Evolutionary conservation across 2,113 vertebrate genomes (phyloP), one percentile per base, ranked within the genome.

Genomic region (Varanus salvator): DNA sequence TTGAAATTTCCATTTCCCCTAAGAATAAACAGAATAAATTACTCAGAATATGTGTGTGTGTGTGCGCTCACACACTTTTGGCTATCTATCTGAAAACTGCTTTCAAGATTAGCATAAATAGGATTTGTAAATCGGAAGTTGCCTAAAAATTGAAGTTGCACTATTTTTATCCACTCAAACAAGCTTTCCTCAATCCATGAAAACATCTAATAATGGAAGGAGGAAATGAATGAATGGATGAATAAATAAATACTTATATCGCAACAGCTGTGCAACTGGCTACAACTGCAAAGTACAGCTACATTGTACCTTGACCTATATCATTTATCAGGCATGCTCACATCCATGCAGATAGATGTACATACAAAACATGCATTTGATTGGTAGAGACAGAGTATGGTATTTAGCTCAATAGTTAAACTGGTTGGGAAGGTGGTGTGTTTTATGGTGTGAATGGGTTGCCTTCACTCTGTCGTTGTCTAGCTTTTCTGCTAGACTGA

Each of bases 71-170:
- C 57, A 66, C 60, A 74, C 72, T 96, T 97, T 95, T 96, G 94
- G 96, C 94, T 96, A 95, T 89, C 91, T 94, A 95, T 91, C 93
- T 91, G 89, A 96, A 92, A 96, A 96, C 89, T 93, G 80, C 92
- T 96, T 97, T 95, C 93, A 96, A 97, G 96, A 97, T 97, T 97
- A 97, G 89, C 95, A 97, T 97, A 97, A 95, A 96, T 96, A 96
- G 95, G 94, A 95, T 94, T 97, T 97, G 94, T 95, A 96, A 96
- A 94, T 90, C 90, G 93, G 93, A 93, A 94, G 93, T 95, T 94
- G 93, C 94, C 94, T 95, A 97, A 96, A 94, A 91, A 92, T 95
- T 90, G 94, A 96, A n/a, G 23, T 93, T 94, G 92, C 74, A 92
- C 95, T 96, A 96, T 96, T 96, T 96, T 94, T 95, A 90, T 94